Conservation (phyloP, 2,888 invertebrate genomes). For the Eristalinus sepulchralis region DNA sequence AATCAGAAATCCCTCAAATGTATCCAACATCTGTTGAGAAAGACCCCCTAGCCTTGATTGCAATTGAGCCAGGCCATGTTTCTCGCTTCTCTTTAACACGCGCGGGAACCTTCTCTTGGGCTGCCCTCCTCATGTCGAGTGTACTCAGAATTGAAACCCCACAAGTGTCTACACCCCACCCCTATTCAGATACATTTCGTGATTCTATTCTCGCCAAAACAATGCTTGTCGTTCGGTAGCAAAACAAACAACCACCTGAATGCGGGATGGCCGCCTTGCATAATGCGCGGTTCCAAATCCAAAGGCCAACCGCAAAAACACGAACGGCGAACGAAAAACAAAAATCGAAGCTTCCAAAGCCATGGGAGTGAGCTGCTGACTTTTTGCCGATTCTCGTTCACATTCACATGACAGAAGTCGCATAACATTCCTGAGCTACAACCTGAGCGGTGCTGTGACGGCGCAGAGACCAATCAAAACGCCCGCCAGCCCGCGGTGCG, state of each 20-base stretch:
- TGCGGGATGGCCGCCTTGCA: neutral
- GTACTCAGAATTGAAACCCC: neutral
- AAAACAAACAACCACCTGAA: constrained; percentile 1
- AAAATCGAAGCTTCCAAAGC: constrained; percentile 23
- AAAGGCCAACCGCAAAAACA: constrained; percentile 31
- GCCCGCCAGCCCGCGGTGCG: no score
- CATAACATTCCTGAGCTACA: constrained; percentile 11
- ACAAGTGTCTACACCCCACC: neutral
- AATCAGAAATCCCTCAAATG: no score
- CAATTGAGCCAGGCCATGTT: neutral
- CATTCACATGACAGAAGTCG: neutral
- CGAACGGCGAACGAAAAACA: neutral
- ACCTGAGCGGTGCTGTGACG: neutral
- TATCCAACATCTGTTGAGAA: neutral
- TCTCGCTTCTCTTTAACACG: neutral
- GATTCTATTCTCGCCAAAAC: neutral
- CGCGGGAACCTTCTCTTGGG: neutral
- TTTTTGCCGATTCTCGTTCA: neutral
- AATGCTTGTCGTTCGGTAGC: neutral
- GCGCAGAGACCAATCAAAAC: constrained; percentile 18
- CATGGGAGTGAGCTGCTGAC: constrained; percentile 17
- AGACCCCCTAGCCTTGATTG: neutral
- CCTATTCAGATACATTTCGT: neutral
- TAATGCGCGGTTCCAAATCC: constrained; percentile 12
- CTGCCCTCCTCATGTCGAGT: neutral